These are phyloP conservation scores for Ophioderma brevispina DNA, from an alignment of 35 echinoderm and acorn worm genomes.

Conservation along the genomic window DNA sequence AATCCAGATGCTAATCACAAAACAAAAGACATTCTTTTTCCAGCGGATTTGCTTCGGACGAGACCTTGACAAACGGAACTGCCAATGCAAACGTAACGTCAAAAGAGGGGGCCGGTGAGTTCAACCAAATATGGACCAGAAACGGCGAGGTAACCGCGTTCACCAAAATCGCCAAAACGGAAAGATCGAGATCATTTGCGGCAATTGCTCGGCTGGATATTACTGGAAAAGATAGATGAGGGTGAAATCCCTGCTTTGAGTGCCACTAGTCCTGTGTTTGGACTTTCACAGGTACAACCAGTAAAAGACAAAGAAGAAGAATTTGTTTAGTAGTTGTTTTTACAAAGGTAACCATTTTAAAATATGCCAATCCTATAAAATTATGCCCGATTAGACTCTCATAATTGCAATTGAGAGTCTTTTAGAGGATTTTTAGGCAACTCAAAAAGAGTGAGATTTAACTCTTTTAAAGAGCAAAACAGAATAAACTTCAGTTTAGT, in stretches of 20 bases:
- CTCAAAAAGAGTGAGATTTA: no score
- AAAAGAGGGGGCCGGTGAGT: background rate
- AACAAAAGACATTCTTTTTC: background rate
- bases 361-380: no score
- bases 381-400: no score
- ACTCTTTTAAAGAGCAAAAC: no score
- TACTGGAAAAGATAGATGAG: background rate
- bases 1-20: background rate
- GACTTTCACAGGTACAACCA: background rate
- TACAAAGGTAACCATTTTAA: no score
- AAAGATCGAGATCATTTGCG: background rate
- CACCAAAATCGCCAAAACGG: background rate
- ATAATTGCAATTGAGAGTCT: no score
- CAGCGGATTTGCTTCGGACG: background rate
- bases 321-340: no score
- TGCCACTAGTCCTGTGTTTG: background rate
- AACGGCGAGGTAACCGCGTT: background rate
- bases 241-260: background rate
- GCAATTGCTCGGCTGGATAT: background rate
- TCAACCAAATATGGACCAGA: background rate
- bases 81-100: background rate
- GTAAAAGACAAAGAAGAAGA: background rate
- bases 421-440: no score
- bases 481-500: no score
- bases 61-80: background rate